These are phyloP conservation scores for Gavialis gangeticus DNA, from an alignment of 2,113 vertebrate species.

Conservation along the genomic window DNA sequence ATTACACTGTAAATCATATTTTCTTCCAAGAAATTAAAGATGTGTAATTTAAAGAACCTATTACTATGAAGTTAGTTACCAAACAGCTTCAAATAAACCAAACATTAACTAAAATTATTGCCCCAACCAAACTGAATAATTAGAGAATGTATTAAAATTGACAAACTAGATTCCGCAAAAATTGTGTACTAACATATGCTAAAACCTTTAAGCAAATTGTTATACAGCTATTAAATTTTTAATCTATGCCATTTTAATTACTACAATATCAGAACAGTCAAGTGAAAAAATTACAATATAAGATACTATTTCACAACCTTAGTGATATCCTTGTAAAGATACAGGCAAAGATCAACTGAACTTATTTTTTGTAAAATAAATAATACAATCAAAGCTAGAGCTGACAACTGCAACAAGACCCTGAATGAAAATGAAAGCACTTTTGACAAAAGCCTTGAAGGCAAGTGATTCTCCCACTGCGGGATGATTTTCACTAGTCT, in stretches of 20 bases:
- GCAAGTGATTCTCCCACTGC: conserved; percentile 60
- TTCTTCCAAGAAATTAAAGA: background rate
- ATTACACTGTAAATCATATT: background rate
- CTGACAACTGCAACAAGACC: conserved; percentile 55
- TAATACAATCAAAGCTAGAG: conserved; percentile 57
- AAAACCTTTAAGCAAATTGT: background rate
- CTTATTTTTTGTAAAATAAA: conserved; percentile 54
- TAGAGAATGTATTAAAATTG: conserved; percentile 53
- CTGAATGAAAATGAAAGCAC: conserved; percentile 70
- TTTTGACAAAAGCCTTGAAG: conserved; percentile 72
- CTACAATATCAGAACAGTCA: conserved; percentile 48
- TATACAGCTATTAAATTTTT: conserved; percentile 50
- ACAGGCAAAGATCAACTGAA: conserved; percentile 36
- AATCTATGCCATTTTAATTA: conserved; percentile 62
- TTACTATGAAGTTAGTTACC: conserved; percentile 9
- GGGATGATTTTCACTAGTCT: conserved; percentile 78
- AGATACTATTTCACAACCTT: conserved; percentile 21
- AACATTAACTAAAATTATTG: conserved; percentile 58
- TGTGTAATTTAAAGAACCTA: background rate
- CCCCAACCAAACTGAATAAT: conserved; percentile 1
- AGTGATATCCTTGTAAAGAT: conserved; percentile 8
- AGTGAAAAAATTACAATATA: conserved; percentile 1
- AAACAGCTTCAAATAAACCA: conserved; percentile 31
- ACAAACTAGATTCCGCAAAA: conserved; percentile 55
- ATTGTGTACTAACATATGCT: conserved; percentile 14